Conservation (phyloP, 2,797 vertebrate genomes). For the Myioborus miniatus region DNA sequence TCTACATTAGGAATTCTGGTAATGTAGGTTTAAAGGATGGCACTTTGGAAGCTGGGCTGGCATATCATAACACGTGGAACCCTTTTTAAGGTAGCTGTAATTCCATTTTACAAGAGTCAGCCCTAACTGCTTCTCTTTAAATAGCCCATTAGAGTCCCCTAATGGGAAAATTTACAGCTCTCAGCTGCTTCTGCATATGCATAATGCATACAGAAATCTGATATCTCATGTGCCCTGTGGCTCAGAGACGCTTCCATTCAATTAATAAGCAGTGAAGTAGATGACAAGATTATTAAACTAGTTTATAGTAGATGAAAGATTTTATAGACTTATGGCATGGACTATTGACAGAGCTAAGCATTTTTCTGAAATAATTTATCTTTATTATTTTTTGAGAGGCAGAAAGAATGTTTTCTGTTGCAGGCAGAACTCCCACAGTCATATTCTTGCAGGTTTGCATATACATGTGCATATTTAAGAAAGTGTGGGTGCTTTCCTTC, state of each 20-base stretch:
- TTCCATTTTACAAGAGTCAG: neutral
- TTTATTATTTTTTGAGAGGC: neutral
- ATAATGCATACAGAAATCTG: constrained; percentile 11
- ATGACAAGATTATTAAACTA: constrained; percentile 33
- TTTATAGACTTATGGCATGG: neutral
- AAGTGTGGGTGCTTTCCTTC: neutral
- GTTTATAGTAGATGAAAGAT: constrained; percentile 7
- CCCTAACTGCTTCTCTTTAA: neutral
- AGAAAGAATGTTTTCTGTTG: neutral
- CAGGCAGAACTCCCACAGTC: neutral
- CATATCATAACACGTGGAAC: neutral
- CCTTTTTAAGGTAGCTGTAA: neutral
- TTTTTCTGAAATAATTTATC: neutral
- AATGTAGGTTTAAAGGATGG: neutral
- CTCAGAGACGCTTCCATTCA: constrained; percentile 24
- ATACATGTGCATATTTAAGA: neutral
- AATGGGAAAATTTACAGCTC: neutral
- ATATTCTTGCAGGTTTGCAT: neutral
- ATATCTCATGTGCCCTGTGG: neutral
- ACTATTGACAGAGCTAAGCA: neutral
- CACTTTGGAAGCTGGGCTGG: neutral
- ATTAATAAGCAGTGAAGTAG: constrained; percentile 31
- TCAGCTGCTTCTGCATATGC: neutral
- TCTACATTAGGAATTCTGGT: neutral
- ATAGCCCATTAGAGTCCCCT: neutral